These are phyloP conservation scores for Sarcoramphus papa DNA, from an alignment of 2,797 vertebrate genomes.

Conservation along the genomic window DNA sequence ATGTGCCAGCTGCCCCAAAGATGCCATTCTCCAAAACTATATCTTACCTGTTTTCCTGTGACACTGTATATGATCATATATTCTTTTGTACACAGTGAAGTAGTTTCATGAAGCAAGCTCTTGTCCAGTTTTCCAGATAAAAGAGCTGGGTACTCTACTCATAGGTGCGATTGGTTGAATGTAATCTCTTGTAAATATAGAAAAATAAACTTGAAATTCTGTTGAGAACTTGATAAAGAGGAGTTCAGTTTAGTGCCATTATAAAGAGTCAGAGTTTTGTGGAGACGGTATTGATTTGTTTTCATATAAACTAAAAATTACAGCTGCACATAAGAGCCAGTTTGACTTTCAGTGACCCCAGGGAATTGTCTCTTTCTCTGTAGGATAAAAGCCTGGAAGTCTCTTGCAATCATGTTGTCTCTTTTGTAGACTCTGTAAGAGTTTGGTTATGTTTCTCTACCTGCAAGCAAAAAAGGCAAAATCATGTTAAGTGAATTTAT, in stretches of 20 bases:
- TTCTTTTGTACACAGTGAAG: not conserved
- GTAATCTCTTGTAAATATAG: not conserved
- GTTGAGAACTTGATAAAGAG: slow-evolving; percentile 27
- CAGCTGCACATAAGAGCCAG: not conserved
- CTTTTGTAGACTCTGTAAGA: not conserved
- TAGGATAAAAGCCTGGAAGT: slow-evolving; percentile 19
- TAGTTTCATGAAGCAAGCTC: not conserved
- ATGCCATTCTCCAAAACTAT: not conserved
- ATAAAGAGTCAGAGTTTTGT: not conserved
- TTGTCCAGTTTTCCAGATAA: not conserved
- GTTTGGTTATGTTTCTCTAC: not conserved
- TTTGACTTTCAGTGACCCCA: slow-evolving; percentile 4
- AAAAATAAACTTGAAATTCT: slow-evolving; percentile 34
- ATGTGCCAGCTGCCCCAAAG: not conserved
- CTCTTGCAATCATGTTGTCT: not conserved
- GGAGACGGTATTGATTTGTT: slow-evolving; percentile 36
- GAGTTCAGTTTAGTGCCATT: slow-evolving; percentile 18
- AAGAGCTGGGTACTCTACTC: not conserved
- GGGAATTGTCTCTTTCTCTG: slow-evolving; percentile 48
- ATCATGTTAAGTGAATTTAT: slow-evolving; percentile 37
- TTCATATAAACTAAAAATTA: slow-evolving; percentile 47
- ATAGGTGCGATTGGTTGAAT: not conserved
- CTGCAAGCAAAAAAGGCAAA: not conserved
- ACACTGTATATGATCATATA: not conserved
- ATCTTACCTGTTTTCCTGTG: not conserved